These are phyloP conservation scores for Druon quercuslanigerum DNA, from an alignment of 1,140 invertebrate genomes.

Conservation along the genomic window DNA sequence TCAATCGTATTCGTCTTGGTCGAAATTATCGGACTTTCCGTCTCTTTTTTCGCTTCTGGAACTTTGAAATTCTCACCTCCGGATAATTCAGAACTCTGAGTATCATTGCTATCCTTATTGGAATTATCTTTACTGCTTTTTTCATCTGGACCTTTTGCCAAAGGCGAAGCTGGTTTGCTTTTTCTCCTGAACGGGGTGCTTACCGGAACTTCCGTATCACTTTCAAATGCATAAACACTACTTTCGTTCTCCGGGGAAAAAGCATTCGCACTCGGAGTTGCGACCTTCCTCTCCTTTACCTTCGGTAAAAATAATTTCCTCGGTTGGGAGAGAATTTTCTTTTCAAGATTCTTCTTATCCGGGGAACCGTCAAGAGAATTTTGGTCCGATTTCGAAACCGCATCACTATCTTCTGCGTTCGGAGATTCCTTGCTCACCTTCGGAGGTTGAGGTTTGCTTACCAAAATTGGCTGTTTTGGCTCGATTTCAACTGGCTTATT, in stretches of 20 bases:
- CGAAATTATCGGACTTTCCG: background rate
- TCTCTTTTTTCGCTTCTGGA: background rate
- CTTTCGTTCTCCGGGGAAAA: slow-evolving; percentile 84
- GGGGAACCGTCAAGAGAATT: slow-evolving; percentile 54
- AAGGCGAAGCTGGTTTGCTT: slow-evolving; percentile 46
- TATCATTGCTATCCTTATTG: slow-evolving; percentile 34
- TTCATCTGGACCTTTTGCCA: slow-evolving; percentile 30
- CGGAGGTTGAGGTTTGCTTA: background rate
- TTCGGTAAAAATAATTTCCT: slow-evolving; percentile 76
- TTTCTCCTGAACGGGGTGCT: slow-evolving; percentile 79
- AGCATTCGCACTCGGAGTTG: slow-evolving; percentile 76
- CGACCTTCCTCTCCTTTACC: slow-evolving; percentile 72
- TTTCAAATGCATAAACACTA: slow-evolving; percentile 84
- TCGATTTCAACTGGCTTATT: background rate
- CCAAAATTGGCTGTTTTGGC: background rate
- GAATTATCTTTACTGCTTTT: slow-evolving; percentile 31
- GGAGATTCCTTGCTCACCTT: slow-evolving; percentile 44
- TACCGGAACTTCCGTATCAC: slow-evolving; percentile 76
- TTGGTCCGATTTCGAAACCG: slow-evolving; percentile 54
- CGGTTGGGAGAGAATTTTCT: slow-evolving; percentile 75
- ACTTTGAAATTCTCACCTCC: slow-evolving; percentile 29
- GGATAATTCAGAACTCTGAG: slow-evolving; percentile 32
- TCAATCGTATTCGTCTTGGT: slow-evolving; percentile 27
- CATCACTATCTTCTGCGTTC: slow-evolving; percentile 55
- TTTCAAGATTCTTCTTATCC: slow-evolving; percentile 67